Base-by-base conservation (phyloP, 1,140 invertebrate species). In the Brevipalpus yothersi region DNA sequence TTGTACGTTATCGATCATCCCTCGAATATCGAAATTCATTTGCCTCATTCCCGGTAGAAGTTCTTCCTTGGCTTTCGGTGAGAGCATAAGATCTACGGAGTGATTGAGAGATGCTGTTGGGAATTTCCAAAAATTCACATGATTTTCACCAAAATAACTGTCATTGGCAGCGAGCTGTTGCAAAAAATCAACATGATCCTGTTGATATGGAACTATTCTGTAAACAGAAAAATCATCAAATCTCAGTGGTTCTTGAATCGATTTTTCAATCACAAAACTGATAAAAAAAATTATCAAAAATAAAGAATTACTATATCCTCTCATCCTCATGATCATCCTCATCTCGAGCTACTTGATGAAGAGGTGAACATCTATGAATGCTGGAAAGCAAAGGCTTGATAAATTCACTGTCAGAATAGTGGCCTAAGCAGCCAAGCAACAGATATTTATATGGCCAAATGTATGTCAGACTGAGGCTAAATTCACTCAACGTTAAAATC, bases 1-100 rank as follows among this genome's bases (percentile, higher is more conserved):
- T 76, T 61, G 63, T 10, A 86, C 73, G 69, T 86, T 81, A 59
- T 78, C 76, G 67, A 84, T 81, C 45, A 84, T 68, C 1, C 84
- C 75, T 56, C 78, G 75, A 64, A 77, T 81, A 39, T 79, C 73
- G 11, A 85, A 78, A 41, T 76, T 75, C 58, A 75, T 75, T 9
- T 77, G 74, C 49, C 75, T 75, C 1, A 86, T 67, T 58, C 78
- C 78, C 40, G 77, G 75, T 66, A 80, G 78, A 0, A 84, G 71
- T 51, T 81, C 78, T 0, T 69, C 66, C 3, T 79, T 64, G 45
- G 80, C 70, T 43, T 78, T 76, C 10, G 81, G 80, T 2, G 81
- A 77, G 19, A 84, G 75, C 23, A 86, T 73, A 1, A 85, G 69
- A 66, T 86, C 83, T 0, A 80, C 78, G 19, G 79, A 76, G 42